Evolutionary conservation across 2,113 vertebrate species (phyloP).

Genomic region (Kryptolebias marmoratus): DNA sequence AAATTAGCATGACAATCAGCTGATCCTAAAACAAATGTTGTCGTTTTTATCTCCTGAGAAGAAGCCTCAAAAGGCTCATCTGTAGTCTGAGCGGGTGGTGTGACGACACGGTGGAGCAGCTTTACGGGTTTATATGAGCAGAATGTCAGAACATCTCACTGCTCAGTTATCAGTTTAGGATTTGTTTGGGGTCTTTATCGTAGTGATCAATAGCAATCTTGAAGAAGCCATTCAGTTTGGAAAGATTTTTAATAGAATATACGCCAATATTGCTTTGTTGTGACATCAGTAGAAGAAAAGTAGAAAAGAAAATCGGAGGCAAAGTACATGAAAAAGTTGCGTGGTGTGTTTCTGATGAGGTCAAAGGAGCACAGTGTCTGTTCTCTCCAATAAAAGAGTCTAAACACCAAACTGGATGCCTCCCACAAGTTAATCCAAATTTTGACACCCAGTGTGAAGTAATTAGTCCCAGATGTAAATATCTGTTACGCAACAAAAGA

Average conservation of each 20-base stretch:
- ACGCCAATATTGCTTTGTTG: conserved; percentile 51
- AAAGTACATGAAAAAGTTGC: conserved; percentile 20
- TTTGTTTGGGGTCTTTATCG: conserved; percentile 35
- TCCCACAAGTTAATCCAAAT: conserved; percentile 64
- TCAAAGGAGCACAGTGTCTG: conserved; percentile 28
- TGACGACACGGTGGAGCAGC: conserved; percentile 21
- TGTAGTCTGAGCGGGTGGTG: conserved; percentile 31
- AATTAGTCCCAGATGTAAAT: conserved; percentile 79
- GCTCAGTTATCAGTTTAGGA: conserved; percentile 34
- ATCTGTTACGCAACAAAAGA: conserved; percentile 72
- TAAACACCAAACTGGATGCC: conserved; percentile 43
- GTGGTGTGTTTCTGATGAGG: conserved; percentile 37
- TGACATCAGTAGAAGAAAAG: conserved; percentile 22
- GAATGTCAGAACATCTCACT: conserved; percentile 23
- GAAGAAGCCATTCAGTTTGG: conserved; percentile 23
- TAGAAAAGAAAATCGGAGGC: neutral
- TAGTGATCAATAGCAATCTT: conserved; percentile 64
- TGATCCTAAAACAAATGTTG: conserved; percentile 63
- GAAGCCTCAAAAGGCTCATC: conserved; percentile 29
- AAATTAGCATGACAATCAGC: conserved; percentile 67
- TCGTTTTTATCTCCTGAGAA: conserved; percentile 13
- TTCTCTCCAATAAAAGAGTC: conserved; percentile 41
- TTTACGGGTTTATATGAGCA: conserved; percentile 28
- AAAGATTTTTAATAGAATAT: conserved; percentile 33
- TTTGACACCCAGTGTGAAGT: conserved; percentile 64